phyloP scores from a whole-genome alignment of 2,888 invertebrate species.

The Harmothoe impar region DNA sequence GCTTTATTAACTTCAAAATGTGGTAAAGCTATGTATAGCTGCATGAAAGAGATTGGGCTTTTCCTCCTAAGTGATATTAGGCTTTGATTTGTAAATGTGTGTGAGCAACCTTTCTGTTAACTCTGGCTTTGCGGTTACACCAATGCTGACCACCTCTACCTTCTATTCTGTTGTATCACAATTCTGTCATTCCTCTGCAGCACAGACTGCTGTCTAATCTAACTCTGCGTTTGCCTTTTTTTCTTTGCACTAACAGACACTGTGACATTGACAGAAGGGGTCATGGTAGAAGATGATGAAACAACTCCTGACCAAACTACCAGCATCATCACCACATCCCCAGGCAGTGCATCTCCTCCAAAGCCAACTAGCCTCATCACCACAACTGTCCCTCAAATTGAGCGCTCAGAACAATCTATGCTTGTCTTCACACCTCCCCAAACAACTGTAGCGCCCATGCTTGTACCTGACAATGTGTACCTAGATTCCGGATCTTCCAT shows the following conservation, averaged over 20 bases:
- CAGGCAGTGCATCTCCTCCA: conserved; percentile 3
- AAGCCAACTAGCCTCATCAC: conserved; percentile 49
- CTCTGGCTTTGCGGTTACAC: conserved; percentile 30
- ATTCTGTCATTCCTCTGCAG: conserved; percentile 25
- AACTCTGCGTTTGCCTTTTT: conserved; percentile 60
- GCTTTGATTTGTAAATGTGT: conserved; percentile 7
- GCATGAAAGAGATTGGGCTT: conserved; percentile 28
- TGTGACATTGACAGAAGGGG: conserved; percentile 47
- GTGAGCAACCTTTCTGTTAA: conserved; percentile 18
- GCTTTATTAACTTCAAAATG: not conserved
- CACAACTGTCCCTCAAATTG: conserved; percentile 41
- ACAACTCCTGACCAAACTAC: not conserved
- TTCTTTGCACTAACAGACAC: conserved; percentile 63
- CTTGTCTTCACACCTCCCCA: conserved; percentile 52
- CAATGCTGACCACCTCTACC: not conserved
- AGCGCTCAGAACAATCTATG: conserved; percentile 27
- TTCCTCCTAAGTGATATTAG: not conserved
- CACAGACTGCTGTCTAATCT: conserved; percentile 52
- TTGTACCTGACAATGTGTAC: conserved; percentile 36
- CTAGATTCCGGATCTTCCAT: conserved; percentile 67
- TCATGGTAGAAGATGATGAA: conserved; percentile 36
- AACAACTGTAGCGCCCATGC: conserved; percentile 53
- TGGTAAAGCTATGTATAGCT: not conserved
- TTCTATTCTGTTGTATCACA: conserved; percentile 12
- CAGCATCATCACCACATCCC: not conserved